Conservation (phyloP, 2,113 vertebrate genomes). For the Mugil cephalus region DNA sequence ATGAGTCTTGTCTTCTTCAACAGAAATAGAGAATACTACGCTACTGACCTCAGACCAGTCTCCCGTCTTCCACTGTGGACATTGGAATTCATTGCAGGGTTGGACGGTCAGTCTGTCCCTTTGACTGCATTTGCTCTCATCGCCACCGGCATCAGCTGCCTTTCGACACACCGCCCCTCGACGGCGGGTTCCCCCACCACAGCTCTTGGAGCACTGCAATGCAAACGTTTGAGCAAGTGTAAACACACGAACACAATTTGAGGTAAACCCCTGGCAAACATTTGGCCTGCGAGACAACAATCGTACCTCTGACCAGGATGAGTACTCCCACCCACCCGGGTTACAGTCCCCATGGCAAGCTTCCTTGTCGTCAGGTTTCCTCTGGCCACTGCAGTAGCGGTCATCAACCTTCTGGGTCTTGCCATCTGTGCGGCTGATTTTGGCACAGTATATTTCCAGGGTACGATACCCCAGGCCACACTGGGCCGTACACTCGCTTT, state of each 20-base stretch:
- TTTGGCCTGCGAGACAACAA: not conserved
- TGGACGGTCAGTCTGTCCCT: conserved; percentile 91
- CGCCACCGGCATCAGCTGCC: conserved; percentile 84
- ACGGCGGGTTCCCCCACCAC: conserved; percentile 89
- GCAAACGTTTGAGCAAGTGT: conserved; percentile 36
- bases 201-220: conserved; percentile 94
- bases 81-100: conserved; percentile 91
- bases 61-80: conserved; percentile 93
- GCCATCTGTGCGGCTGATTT: conserved; percentile 87
- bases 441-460: conserved; percentile 92
- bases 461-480: conserved; percentile 93
- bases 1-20: not conserved
- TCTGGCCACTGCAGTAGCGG: conserved; percentile 87
- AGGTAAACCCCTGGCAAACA: conserved; percentile 20
- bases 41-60: conserved; percentile 96
- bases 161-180: conserved; percentile 92
- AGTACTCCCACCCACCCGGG: conserved; percentile 94
- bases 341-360: conserved; percentile 94
- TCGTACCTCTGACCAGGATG: conserved; percentile 94
- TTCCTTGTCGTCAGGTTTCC: conserved; percentile 91
- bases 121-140: conserved; percentile 93
- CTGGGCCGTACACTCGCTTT: conserved; percentile 93
- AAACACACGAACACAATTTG: conserved; percentile 24
- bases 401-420: conserved; percentile 93
- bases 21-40: not conserved